Evolutionary conservation across 1,140 invertebrate genomes (phyloP), one percentile per base, ranked within the genome.

Genomic region (Monochamus saltuarius): DNA sequence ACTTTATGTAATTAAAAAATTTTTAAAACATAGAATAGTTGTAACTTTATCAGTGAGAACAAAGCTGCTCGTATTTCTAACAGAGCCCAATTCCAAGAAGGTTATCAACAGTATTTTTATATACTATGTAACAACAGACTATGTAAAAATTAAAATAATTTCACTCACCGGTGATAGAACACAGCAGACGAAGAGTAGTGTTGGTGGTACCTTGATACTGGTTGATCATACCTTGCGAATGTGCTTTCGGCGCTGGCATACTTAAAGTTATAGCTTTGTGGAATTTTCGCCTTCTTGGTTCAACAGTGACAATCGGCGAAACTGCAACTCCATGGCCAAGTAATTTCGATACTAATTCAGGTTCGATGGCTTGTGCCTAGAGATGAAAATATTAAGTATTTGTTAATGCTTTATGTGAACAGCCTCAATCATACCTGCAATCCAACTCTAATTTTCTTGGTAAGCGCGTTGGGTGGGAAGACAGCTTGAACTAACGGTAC

Each of bases 231-330:
- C 90, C 87, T 73, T 89, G 89, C 61, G 88, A 88, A 36, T 89
- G 87, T 36, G 90, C 89, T 75, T 90, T 90, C 10, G 96, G 96
- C 51, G 97, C 85, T 10, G 96, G 96, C 74, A 97, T 94, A 38
- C 94, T 97, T 63, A 98, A 83, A 61, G 93, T 97, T 72, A 98
- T 98, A 36, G 90, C 89, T 79, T 96, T 94, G 78, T 98, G 95
- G 85, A 98, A 98, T 81, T 98, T 98, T 59, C 95, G 80, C 61
- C 95, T 81, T 34, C 96, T 78, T 14, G 96, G 96, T 79, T 98
- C 95, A 11, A 98, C 93, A 0, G 95, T 98, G n/a, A 98, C 91
- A 57, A 98, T 95, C 17, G 95, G 94, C 55, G 92, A 95, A 11
- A 94, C 91, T 6, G 94, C 94, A 4, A 96, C 92, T 76, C 95